Evolutionary conservation across 2,797 vertebrate genomes (phyloP), one percentile per base, ranked within the genome.

Genomic region (Acanthornis magna): DNA sequence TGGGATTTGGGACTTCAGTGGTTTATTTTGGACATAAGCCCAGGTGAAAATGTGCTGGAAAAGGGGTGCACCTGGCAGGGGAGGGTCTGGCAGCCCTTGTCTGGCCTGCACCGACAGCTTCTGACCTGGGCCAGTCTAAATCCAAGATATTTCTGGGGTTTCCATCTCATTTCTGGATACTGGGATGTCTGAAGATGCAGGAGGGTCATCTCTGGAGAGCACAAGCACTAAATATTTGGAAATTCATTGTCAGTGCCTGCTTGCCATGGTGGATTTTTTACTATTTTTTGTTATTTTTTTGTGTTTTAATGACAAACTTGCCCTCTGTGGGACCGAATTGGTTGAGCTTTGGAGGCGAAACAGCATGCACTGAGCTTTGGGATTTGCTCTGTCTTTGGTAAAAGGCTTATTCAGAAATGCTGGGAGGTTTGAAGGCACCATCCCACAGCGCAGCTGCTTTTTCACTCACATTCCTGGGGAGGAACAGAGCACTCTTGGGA

Each of bases 1-100:
- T 71, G 84, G 53, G 57, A 47, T 91, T 89, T 77, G 75, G 87
- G 87, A 77, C 75, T 51, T 21, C 2, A 18, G 3, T 85, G 85
- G 87, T 91, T 93, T 94, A 27, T 91, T 92, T 65, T 95, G 96
- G 96, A 47, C 54, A 10, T 6, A 29, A 92, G 89, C 93, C 87
- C 61, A 23, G 89, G 72, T 72, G 72, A 47, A 91, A 92, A 89
- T 94, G 89, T 85, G 68, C 65, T 95, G 94, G 93, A 77, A 94
- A 87, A 91, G 72, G 91, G 91, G 87, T 88, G 93, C 91, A 88
- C 78, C 89, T 85, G 87, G 92, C 79, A 94, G 79, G 65, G 4
- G 7, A 88, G 61, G 57, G 21, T 85, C 76, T 95, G 88, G 84
- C 77, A 92, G 62, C 86, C 45, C 62, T 67, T 88, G 68, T 7